Conservation (phyloP, 2,888 invertebrate genomes). For the Hoplodrina blanda region DNA sequence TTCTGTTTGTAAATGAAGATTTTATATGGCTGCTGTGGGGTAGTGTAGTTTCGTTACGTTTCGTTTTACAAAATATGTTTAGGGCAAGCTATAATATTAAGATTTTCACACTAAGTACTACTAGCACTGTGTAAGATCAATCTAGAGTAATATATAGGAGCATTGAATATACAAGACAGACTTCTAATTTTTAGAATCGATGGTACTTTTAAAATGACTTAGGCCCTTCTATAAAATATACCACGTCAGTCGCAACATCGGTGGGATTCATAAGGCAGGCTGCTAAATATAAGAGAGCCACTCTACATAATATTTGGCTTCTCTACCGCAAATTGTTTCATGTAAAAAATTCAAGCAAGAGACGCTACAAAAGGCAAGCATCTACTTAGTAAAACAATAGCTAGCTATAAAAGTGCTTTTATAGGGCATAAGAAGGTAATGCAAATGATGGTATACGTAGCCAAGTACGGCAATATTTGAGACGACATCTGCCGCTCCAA, state of each 20-base stretch:
- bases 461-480: constrained; percentile 19
- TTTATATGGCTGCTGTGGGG: background rate
- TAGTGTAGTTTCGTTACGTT: background rate
- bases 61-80: background rate
- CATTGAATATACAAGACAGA: too few relatives aligned
- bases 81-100: background rate
- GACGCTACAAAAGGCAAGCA: background rate
- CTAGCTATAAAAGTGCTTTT: background rate
- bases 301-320: background rate
- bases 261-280: too few relatives aligned
- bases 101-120: too few relatives aligned
- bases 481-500: constrained; percentile 34
- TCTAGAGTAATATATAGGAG: too few relatives aligned
- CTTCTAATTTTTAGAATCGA: too few relatives aligned
- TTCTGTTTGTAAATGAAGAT: background rate
- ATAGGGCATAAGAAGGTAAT: constrained; percentile 4
- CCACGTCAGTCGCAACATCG: too few relatives aligned
- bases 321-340: too few relatives aligned
- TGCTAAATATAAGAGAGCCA: background rate
- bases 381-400: constrained; percentile 2
- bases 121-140: too few relatives aligned
- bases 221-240: too few relatives aligned
- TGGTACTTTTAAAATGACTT: too few relatives aligned
- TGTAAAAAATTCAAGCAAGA: background rate
- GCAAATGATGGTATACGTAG: background rate